Evolutionary conservation across 2,888 invertebrate genomes (phyloP).

Genomic region (Trichopoda pennipes): DNA sequence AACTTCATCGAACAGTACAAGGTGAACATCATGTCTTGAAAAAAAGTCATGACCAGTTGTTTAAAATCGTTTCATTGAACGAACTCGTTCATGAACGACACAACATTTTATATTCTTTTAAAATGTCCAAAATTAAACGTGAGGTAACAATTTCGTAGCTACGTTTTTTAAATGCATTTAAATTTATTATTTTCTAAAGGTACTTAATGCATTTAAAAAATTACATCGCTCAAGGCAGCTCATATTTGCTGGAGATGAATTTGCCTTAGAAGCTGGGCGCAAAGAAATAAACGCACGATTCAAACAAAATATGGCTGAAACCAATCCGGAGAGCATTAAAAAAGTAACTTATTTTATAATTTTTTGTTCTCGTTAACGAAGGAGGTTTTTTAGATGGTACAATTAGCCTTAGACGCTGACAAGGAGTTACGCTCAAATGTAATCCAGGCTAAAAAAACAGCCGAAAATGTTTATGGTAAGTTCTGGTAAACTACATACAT

Average conservation of each 20-base stretch:
- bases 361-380: background rate
- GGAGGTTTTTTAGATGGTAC: conserved; percentile 83
- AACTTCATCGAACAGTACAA: too few relatives aligned
- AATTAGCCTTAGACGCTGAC: conserved; percentile 86
- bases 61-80: too few relatives aligned
- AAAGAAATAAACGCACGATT: conserved; percentile 89
- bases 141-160: conserved; percentile 70
- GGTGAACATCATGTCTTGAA: too few relatives aligned
- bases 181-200: conserved; percentile 78
- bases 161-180: conserved; percentile 11
- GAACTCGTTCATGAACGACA: background rate
- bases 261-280: conserved; percentile 85
- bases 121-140: conserved; percentile 74
- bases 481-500: conserved; percentile 19
- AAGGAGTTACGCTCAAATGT: conserved; percentile 87
- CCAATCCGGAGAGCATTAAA: conserved; percentile 83
- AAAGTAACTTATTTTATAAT: conserved; percentile 81
- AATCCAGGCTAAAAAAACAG: conserved; percentile 87
- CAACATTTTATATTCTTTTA: conserved; percentile 11
- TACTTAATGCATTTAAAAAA: conserved; percentile 86
- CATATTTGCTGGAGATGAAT: conserved; percentile 86
- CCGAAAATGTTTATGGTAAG: conserved; percentile 86
- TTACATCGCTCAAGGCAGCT: conserved; percentile 86
- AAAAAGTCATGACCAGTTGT: too few relatives aligned
- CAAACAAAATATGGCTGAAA: conserved; percentile 85